Conservation (phyloP, 2,888 invertebrate species). For the Strigamia crassipes region DNA sequence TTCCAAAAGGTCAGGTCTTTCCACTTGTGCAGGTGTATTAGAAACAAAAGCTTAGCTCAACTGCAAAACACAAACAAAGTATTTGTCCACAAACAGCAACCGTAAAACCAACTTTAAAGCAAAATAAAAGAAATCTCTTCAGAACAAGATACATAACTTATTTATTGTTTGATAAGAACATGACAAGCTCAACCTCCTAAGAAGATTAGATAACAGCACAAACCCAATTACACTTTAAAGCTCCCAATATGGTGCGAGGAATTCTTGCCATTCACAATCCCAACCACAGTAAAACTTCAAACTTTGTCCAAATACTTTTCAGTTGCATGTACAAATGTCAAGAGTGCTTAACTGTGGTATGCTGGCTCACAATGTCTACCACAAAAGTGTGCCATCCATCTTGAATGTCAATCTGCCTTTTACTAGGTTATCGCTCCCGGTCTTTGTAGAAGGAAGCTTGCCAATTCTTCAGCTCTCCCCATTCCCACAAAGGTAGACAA, state of each 20-base stretch:
- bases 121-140: too few relatives aligned
- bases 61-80: too few relatives aligned
- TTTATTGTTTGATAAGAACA: neutral
- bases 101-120: too few relatives aligned
- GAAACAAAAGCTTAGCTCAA: too few relatives aligned
- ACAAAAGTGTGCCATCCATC: neutral
- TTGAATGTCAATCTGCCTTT: constrained; percentile 32
- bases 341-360: neutral
- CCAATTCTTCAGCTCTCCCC: neutral
- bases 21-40: too few relatives aligned
- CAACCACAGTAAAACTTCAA: neutral
- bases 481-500: constrained; percentile 16
- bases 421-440: constrained; percentile 26
- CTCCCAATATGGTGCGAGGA: neutral
- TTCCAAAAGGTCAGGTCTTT: too few relatives aligned
- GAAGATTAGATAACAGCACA: neutral
- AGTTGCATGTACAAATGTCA: neutral
- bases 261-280: neutral
- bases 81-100: too few relatives aligned
- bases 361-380: neutral
- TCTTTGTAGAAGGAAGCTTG: constrained; percentile 26
- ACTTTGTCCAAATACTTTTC: neutral
- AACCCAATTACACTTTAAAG: neutral
- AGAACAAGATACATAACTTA: neutral
- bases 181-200: neutral